Conservation (phyloP, 2,113 vertebrate species). For the Elgaria multicarinata region DNA sequence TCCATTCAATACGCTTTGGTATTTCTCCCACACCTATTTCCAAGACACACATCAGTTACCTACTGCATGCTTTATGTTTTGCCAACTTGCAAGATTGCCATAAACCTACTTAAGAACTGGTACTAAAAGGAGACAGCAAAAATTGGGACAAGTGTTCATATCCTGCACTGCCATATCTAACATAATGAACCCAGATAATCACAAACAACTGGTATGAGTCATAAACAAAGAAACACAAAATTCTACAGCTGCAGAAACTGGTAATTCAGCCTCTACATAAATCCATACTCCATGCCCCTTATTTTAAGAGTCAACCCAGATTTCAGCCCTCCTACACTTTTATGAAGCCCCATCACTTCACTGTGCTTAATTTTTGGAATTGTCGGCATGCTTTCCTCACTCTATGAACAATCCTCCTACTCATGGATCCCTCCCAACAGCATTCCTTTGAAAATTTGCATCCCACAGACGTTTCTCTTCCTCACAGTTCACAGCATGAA, state of each 20-base stretch:
- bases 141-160: neutral
- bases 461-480: neutral
- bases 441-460: neutral
- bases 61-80: neutral
- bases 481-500: neutral
- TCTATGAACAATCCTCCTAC: neutral
- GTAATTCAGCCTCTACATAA: neutral
- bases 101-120: neutral
- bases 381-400: neutral
- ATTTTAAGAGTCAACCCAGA: neutral
- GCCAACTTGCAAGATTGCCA: no score
- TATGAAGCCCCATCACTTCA: neutral
- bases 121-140: neutral
- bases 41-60: neutral
- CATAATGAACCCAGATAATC: neutral
- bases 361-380: slow-evolving; percentile 12
- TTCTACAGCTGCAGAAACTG: neutral
- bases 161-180: neutral
- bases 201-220: neutral
- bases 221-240: neutral
- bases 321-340: neutral
- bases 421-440: neutral
- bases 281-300: neutral
- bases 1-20: neutral
- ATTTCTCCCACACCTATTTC: neutral